Conservation (phyloP, 2,113 vertebrate genomes). For the Tachycineta bicolor region DNA sequence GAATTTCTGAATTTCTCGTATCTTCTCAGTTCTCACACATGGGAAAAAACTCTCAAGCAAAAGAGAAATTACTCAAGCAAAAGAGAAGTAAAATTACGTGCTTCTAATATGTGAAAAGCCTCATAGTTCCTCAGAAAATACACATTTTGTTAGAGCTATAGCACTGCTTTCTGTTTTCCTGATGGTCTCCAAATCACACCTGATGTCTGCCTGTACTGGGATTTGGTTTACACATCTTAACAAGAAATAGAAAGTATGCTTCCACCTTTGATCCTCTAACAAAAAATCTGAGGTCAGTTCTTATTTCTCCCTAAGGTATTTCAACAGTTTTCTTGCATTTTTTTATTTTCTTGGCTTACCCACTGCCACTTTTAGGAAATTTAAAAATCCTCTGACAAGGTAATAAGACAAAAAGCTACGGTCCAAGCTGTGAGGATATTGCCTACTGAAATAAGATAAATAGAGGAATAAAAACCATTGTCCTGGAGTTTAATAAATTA, state of each 20-base stretch:
- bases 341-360: neutral
- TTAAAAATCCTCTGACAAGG: neutral
- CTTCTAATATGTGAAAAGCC: neutral
- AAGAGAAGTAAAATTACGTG: neutral
- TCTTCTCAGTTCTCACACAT: neutral
- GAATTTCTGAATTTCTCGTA: neutral
- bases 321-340: neutral
- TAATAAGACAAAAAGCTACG: neutral
- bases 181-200: neutral
- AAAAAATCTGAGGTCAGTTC: neutral
- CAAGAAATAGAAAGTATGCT: neutral
- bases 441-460: neutral
- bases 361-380: neutral
- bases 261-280: neutral
- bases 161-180: neutral
- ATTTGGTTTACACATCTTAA: neutral
- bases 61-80: too few relatives aligned
- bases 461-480: neutral
- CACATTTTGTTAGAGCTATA: neutral
- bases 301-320: neutral
- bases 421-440: fast-evolving
- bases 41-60: neutral
- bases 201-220: neutral
- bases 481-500: neutral
- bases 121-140: neutral